Conservation (phyloP, 2,113 vertebrate genomes). For the Macquaria ambigua region DNA sequence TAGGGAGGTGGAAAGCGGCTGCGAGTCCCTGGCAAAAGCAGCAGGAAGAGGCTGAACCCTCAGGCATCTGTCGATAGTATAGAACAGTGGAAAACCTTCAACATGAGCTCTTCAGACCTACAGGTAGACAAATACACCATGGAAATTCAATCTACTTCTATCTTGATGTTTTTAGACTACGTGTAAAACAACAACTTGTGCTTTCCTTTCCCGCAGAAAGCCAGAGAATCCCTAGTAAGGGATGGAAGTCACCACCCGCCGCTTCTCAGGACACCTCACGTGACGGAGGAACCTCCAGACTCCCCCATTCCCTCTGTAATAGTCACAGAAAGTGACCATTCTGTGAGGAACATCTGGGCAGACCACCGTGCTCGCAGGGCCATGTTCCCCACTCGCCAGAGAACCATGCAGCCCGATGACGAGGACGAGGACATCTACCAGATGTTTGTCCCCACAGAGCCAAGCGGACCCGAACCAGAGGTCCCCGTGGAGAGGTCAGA, state of each 20-base stretch:
- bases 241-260: constrained; percentile 83
- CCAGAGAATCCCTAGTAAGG: constrained; percentile 88
- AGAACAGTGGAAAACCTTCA: constrained; percentile 87
- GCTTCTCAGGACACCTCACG: constrained; percentile 77
- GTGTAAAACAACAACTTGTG: not conserved
- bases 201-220: constrained; percentile 80
- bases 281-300: constrained; percentile 81
- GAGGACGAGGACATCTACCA: constrained; percentile 96
- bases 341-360: constrained; percentile 92
- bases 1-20: constrained; percentile 85
- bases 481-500: constrained; percentile 67
- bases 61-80: constrained; percentile 89
- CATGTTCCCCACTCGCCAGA: constrained; percentile 91
- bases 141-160: not conserved
- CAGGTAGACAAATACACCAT: constrained; percentile 62
- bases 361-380: constrained; percentile 93
- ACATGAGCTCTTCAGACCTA: constrained; percentile 83
- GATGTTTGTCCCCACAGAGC: constrained; percentile 92
- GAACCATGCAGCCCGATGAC: constrained; percentile 88
- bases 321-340: constrained; percentile 78
- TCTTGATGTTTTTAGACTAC: not conserved
- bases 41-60: constrained; percentile 90
- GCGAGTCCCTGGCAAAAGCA: constrained; percentile 87
- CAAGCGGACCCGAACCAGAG: constrained; percentile 81
- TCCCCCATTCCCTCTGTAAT: constrained; percentile 84